A percentile compares a stretch with the other conserved stretches of the same genome.
phyloP scores from a whole-genome alignment of 1,140 invertebrate species.

The Apocrypta bakeri region DNA sequence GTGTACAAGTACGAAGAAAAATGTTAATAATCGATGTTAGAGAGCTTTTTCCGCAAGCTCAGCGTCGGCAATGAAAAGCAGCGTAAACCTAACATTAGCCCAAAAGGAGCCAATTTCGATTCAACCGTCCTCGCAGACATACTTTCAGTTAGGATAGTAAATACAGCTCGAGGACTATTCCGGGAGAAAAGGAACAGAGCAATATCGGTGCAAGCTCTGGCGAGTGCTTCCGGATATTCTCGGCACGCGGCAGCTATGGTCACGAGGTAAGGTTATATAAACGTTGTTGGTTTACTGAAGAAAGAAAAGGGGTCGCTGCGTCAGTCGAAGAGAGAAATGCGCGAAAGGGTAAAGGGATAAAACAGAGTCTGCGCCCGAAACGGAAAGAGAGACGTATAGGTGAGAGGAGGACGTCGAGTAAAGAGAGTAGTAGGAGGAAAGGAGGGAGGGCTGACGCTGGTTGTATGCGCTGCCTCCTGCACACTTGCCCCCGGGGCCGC shows the following conservation, averaged over 20 bases:
- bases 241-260: constrained; percentile 62
- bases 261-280: constrained; percentile 62
- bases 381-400: background rate
- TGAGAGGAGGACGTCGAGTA: constrained; percentile 52
- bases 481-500: constrained; percentile 68
- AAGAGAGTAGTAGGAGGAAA: constrained; percentile 58
- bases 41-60: background rate
- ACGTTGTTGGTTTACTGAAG: constrained; percentile 45
- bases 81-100: background rate
- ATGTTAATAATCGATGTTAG: too few species aligned
- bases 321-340: constrained; percentile 35
- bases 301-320: constrained; percentile 48
- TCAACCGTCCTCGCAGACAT: background rate
- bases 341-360: constrained; percentile 47
- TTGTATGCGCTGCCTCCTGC: constrained; percentile 68
- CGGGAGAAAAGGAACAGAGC: background rate
- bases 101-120: background rate
- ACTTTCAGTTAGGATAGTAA: background rate
- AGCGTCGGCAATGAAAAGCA: background rate
- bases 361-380: background rate
- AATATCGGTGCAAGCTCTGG: constrained; percentile 13
- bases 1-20: too few species aligned
- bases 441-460: constrained; percentile 41
- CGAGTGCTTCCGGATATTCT: constrained; percentile 70
- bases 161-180: background rate